Base-by-base conservation (phyloP, 1,140 invertebrate species). In the Drosophila tsacasi region DNA sequence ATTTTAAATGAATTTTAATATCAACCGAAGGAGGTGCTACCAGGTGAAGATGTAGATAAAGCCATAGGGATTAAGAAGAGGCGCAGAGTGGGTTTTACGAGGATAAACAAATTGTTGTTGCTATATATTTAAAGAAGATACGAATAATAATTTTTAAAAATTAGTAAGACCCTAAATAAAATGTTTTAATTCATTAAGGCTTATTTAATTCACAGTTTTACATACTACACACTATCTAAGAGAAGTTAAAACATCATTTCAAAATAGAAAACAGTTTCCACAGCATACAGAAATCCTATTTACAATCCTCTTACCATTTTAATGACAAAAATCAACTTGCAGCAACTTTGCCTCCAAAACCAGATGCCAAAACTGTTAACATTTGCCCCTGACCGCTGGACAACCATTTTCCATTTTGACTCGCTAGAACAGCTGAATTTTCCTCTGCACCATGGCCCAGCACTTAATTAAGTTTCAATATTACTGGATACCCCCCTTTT, bases 391-490 rank as follows among this genome's bases (percentile, higher is more conserved):
- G 37, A 60, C 81, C 77, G 19, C 66, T 58, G 47, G 57, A 55
- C 74, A 81, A 67, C 72, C 23, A 83, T 71, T 80, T 77, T 49
- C 35, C 15, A 47, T 72, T 57, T 30, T 13, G 25, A 27, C 37
- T 19, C 46, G 0, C 27, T 23, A 17, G 23, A 21, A 59, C 21
- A 42, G 17, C 13, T 42, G 54, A 10, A 72, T 72, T 57, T 57
- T 30, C 19, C 32, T 15, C n/a, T 15, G 27, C 55, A 49, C 1
- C 54, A 21, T 23, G 35, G 54, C 55, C 62, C 52, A 47, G 75
- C 80, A 83, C 84, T 86, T 86, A 86, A 86, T 86, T 86, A 86
- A 87, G 84, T 89, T 87, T 83, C 83, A 76, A 69, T 77, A 79
- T 65, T 63, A 69, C 75, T 62, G 50, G 46, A 72, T 61, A 3